Evolutionary conservation across 1,140 invertebrate species (phyloP), one percentile per base, ranked within the genome.

Genomic region (Protaetia brevitarsis): DNA sequence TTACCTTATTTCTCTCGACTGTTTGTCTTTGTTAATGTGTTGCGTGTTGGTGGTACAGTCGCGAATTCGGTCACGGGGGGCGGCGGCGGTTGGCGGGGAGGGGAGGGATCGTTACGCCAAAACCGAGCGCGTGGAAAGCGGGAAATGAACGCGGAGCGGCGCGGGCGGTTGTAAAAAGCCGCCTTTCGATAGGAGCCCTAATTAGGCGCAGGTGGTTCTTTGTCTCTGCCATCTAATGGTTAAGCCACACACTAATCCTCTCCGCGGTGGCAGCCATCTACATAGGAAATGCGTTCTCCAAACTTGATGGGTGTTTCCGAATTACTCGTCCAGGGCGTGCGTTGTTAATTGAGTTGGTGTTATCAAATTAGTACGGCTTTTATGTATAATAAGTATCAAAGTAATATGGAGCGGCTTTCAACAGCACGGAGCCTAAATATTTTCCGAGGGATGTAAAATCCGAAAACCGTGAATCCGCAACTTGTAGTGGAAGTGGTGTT

Each of bases 1-100:
- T 51, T 51, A 51, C 41, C 41, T 51, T 51, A 51, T 51, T 51
- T 51, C 41, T 51, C 41, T 51, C 41, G 41, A 51, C 41, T 51
- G 41, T 51, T 51, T 51, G 41, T 51, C 41, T 51, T 51, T 51
- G 41, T 51, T 51, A 51, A 51, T 51, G 41, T 26, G 41, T 19
- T 23, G 19, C 26, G 41, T 51, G 41, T 19, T 51, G 41, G 41
- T 23, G 16, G 6, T 51, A 23, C 16, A 19, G 19, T 51, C 41
- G 41, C 41, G 19, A 51, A 51, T 51, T 51, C 16, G 41, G 16
- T 26, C 13, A 23, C 19, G 8, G 16, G 41, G 16, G 19, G 2
- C 19, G 41, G 19, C 10, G 41, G 41, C 21, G 41, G 6, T 8
- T 19, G 19, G 5, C 13, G 41, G 2, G 11, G 41, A 8, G 4